Base-by-base conservation (phyloP, 2,888 invertebrate species). In the Minunthozetes semirufus region DNA sequence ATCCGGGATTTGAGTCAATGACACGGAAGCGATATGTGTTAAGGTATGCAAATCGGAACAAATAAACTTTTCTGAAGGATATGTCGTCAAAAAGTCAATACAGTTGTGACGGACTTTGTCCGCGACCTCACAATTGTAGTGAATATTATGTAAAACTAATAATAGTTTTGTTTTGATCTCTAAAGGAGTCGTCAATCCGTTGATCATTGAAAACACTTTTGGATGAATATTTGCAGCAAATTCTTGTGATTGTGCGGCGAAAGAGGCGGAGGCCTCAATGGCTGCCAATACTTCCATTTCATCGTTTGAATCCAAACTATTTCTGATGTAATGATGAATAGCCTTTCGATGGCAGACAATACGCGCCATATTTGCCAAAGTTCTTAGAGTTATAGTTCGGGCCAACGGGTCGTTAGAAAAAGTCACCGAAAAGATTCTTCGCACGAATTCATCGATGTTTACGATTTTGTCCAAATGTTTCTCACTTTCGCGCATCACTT, bases 331-430 rank as follows among this genome's bases (percentile, higher is more conserved):
- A 81, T 97, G 96, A 83, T 98, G 97, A 0, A 96, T 93, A 84
- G 93, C 93, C 81, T 94, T 93, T 78, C 93, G 87, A 84, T 97
- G 95, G 0, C 94, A 91, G 78, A 97, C 94, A 38, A 96, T 93
- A 25, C 91, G 89, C 0, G 96, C 94, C 3, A 95, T 91, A 61
- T 93, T 94, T 0, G 95, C 96, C 42, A 97, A 85, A 0, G 94
- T 94, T 78, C 92, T 82, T 13, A 98, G 84, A 0, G 95, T 93
- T 13, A 97, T 85, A 0, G 96, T 93, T 80, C 97, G 87, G 0
- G 97, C 97, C 9, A 96, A 82, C 0, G 97, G 95, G 84, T 98
- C 98, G 82, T 98, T 98, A 9, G 96, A 94, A 83, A 97, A 94
- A 80, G 94, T 90, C 0, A 98, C 98, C 83, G 92, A 91, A 81